Percentiles rank a stretch among this genome's conserved stretches.
Conservation (phyloP, 2,113 vertebrate species). For the Periophthalmodon schlosseri region DNA sequence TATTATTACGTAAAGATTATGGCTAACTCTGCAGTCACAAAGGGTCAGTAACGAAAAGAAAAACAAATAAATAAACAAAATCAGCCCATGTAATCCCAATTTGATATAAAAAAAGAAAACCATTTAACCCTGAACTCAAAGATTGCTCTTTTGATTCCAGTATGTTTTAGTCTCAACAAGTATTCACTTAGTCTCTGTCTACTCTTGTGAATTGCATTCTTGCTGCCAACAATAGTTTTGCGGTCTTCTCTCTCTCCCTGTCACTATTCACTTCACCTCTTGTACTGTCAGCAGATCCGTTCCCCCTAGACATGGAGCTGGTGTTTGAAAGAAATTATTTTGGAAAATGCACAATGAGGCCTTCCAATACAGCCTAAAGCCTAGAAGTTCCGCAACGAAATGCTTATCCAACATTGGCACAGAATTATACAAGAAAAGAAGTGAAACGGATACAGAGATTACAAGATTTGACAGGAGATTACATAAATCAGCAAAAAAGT, state of each 20-base stretch:
- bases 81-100: background rate
- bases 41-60: too few species aligned
- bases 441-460: constrained; percentile 20
- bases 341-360: constrained; percentile 38
- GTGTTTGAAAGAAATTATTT: constrained; percentile 36
- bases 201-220: background rate
- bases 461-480: constrained; percentile 22
- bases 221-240: constrained; percentile 29
- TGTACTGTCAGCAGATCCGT: constrained; percentile 31
- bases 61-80: too few species aligned
- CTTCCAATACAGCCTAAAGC: constrained; percentile 19
- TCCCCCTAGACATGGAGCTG: constrained; percentile 27
- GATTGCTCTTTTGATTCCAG: background rate
- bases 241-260: constrained; percentile 16
- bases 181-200: background rate
- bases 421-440: constrained; percentile 6
- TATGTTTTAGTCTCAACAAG: background rate
- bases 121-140: background rate
- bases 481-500: constrained; percentile 3
- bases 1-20: too few species aligned
- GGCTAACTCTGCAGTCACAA: too few species aligned
- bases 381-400: constrained; percentile 6
- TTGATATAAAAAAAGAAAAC: too few species aligned
- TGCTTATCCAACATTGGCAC: constrained; percentile 14
- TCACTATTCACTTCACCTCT: constrained; percentile 10